Evolutionary conservation across 1,140 invertebrate genomes (phyloP), one percentile per base, ranked within the genome.

Genomic region (Pogonomyrmex californicus): DNA sequence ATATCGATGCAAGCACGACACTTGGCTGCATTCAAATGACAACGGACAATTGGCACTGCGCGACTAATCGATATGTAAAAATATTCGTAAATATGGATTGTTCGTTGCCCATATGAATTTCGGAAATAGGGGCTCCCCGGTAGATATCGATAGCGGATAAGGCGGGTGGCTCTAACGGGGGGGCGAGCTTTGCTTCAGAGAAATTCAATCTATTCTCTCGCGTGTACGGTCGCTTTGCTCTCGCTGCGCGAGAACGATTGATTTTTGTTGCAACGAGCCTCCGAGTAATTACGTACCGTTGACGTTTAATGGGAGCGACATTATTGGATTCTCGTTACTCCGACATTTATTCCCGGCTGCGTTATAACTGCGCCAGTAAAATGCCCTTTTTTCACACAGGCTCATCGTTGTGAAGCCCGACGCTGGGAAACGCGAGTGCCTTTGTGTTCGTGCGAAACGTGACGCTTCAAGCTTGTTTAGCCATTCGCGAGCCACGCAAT

Each of bases 291-390:
- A 66, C 58, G 30, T 58, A 85, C 58, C 58, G 49, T 78, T 85
- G 73, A 63, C 82, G 82, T 66, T 78, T 85, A 85, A 85, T 65
- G 60, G 82, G 36, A 78, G 47, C 71, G 82, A 85, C 82, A 85
- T 85, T 85, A 85, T 85, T 85, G 82, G 82, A 85, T 85, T 66
- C 82, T 85, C 73, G 73, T 78, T 85, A 85, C 60, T 78, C 23
- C 33, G 56, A 76, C 70, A 63, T 63, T 76, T 75, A 85, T 85
- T 75, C 62, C 36, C 73, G 47, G 5, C 73, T 58, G 44, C 30
- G 68, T 83, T 76, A 83, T 62, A 56, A 83, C 17, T 30, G 23
- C 9, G 78, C 23, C 56, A 41, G 23, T 56, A 58, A 36, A 79
- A 51, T n/a, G 12, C 36, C 38, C 44, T 49, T 66, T 65, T 82